phyloP scores from a whole-genome alignment of 2,888 invertebrate genomes.

The Tanypteryx hageni region DNA sequence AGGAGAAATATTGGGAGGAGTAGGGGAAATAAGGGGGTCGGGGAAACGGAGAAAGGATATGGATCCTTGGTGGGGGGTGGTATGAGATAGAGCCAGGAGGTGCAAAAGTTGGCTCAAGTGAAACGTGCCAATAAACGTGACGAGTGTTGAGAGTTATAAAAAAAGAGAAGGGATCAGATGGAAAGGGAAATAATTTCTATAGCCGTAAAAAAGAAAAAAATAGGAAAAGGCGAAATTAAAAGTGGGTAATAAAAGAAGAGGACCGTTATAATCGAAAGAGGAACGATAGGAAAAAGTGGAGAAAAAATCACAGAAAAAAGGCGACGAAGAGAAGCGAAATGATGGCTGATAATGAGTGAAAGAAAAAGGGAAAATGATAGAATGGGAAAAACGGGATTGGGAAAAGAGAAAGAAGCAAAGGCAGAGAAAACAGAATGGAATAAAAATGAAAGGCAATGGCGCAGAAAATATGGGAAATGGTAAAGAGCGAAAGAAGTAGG shows the following conservation, averaged over 20 bases:
- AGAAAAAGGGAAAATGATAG: background rate
- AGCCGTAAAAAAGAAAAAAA: background rate
- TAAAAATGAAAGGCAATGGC: background rate
- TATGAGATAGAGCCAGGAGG: background rate
- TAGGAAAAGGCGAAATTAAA: background rate
- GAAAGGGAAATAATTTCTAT: background rate
- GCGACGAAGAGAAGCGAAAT: background rate
- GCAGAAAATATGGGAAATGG: background rate
- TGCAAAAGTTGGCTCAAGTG: conserved; percentile 34
- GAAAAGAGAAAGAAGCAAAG: background rate
- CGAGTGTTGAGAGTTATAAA: background rate
- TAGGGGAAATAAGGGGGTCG: background rate
- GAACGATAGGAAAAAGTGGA: background rate
- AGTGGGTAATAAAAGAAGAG: background rate
- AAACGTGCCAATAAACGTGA: conserved; percentile 45
- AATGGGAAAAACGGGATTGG: background rate
- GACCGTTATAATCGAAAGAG: background rate
- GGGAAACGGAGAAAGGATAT: background rate
- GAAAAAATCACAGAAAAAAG: background rate
- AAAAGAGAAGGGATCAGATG: background rate
- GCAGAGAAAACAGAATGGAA: background rate
- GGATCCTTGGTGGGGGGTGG: no score
- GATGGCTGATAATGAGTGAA: background rate
- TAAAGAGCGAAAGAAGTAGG: background rate
- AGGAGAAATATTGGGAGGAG: background rate